A percentile compares a stretch with the other conserved stretches of the same genome.
phyloP scores from a whole-genome alignment of 1,140 invertebrate genomes.

The Anastrepha obliqua region DNA sequence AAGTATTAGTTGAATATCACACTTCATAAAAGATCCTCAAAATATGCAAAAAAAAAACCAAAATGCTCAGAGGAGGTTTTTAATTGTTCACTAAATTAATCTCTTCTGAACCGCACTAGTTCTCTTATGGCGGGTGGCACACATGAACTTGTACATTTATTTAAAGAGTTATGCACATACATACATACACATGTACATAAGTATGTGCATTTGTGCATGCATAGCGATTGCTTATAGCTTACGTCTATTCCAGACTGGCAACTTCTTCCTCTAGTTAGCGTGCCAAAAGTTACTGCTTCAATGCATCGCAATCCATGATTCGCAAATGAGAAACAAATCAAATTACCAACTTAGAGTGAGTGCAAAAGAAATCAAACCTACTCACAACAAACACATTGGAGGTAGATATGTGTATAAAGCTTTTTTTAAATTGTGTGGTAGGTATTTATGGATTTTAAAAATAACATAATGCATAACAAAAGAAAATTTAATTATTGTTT shows the following conservation, averaged over 20 bases:
- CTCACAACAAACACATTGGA: too few relatives aligned
- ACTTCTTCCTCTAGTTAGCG: constrained; percentile 13
- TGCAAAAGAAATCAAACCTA: background rate
- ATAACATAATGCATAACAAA: background rate
- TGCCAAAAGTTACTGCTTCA: constrained; percentile 41
- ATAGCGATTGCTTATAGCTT: background rate
- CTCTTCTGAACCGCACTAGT: too few relatives aligned
- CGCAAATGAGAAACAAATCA: constrained; percentile 38
- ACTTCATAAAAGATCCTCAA: too few relatives aligned
- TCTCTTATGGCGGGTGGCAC: too few relatives aligned
- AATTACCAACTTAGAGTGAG: background rate
- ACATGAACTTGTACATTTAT: too few relatives aligned
- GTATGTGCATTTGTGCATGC: background rate
- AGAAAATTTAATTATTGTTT: constrained; percentile 31
- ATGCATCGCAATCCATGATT: constrained; percentile 13
- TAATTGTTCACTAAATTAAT: too few relatives aligned
- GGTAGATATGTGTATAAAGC: background rate
- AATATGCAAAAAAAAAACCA: too few relatives aligned
- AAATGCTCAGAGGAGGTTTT: too few relatives aligned
- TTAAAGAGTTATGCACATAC: background rate
- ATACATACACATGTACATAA: background rate
- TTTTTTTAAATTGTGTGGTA: background rate
- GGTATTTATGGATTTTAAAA: constrained; percentile 16
- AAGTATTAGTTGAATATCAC: too few relatives aligned
- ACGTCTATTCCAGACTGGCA: background rate